Percentiles rank a stretch among this genome's conserved stretches.
phyloP scores from a whole-genome alignment of 2,113 vertebrate genomes.

The Parus major region DNA sequence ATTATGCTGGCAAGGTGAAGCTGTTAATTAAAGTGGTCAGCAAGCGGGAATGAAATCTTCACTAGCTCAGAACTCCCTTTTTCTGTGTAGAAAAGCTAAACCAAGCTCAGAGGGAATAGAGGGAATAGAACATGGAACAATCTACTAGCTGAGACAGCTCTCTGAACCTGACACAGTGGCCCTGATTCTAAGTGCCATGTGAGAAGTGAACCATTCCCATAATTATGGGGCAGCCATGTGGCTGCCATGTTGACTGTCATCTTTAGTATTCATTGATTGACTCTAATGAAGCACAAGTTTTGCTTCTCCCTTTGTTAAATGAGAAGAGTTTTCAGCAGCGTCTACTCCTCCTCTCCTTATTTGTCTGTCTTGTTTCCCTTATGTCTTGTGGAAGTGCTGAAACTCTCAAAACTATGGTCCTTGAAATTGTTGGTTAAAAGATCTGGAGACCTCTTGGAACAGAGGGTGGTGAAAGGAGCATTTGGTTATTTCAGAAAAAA shows the following conservation, averaged over 20 bases:
- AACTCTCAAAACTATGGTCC: background rate
- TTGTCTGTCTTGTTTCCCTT: background rate
- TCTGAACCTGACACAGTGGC: background rate
- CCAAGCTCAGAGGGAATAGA: background rate
- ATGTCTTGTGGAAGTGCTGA: background rate
- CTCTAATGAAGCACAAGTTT: background rate
- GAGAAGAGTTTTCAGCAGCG: background rate
- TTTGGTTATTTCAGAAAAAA: background rate
- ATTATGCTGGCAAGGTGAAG: slow-evolving; percentile 11
- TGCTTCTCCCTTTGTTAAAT: background rate
- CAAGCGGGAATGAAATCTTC: background rate
- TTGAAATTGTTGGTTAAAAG: background rate
- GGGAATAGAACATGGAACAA: background rate
- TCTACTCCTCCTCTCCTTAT: background rate
- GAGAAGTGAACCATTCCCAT: background rate
- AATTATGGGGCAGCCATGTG: background rate
- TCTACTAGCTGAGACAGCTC: background rate
- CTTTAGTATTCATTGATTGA: background rate
- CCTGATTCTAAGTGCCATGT: background rate
- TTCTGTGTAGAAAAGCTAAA: background rate
- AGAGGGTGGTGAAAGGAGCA: background rate
- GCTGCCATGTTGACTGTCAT: background rate
- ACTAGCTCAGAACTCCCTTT: background rate
- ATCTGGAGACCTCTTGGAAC: background rate
- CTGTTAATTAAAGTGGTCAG: slow-evolving; percentile 16